These are phyloP conservation scores for Bellardia bayeri DNA, from an alignment of 2,888 invertebrate species.

Conservation along the genomic window DNA sequence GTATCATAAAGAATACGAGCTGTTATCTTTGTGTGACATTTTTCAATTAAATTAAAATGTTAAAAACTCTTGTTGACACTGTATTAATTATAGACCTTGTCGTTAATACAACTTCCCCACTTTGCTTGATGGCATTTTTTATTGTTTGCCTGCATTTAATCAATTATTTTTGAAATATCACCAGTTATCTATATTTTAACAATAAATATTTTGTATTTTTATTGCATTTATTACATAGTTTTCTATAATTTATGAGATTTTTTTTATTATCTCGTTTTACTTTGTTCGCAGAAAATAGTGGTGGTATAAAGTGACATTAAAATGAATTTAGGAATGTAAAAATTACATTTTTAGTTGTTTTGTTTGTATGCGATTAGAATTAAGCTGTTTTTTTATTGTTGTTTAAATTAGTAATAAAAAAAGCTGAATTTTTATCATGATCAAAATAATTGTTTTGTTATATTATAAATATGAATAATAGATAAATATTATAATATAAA, in stretches of 20 bases:
- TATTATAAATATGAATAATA: too few species aligned
- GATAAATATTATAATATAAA: too few species aligned
- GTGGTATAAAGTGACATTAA: not conserved
- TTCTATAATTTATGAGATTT: slow-evolving; percentile 19
- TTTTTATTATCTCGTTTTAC: not conserved
- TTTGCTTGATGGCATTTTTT: not conserved
- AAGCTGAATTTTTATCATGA: not conserved
- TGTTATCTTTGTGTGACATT: too few species aligned
- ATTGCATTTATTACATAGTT: slow-evolving; percentile 16
- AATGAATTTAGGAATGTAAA: not conserved
- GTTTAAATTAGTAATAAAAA: not conserved
- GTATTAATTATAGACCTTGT: too few species aligned
- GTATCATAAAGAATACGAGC: too few species aligned
- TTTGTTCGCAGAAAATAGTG: not conserved
- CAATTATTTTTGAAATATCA: not conserved
- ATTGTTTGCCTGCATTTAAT: not conserved
- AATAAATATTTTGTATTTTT: slow-evolving; percentile 11
- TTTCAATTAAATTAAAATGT: too few species aligned
- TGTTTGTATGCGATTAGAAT: not conserved
- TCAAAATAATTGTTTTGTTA: too few species aligned
- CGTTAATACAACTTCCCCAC: not conserved
- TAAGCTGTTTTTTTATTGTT: too few species aligned
- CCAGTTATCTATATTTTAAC: not conserved
- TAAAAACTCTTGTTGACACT: too few species aligned
- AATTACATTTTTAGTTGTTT: not conserved